Percentiles rank a stretch among this genome's conserved stretches.
Evolutionary conservation across 2,888 invertebrate species (phyloP).

Genomic region (Plutella xylostella): DNA sequence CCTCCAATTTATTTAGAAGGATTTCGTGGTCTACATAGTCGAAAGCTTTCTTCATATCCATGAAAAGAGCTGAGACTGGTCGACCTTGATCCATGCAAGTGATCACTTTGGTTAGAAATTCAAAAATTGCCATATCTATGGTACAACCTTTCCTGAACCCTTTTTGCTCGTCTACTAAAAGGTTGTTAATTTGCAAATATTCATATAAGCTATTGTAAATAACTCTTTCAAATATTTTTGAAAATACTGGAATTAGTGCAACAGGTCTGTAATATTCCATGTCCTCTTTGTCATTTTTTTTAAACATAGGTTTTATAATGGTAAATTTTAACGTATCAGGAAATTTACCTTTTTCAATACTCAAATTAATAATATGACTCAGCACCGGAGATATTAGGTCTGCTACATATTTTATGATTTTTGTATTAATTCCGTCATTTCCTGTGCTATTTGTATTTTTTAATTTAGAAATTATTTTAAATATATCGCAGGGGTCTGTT

Average conservation of each 20-base stretch:
- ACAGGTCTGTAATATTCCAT: no score
- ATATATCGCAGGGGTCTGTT: not conserved
- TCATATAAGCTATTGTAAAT: not conserved
- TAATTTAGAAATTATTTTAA: not conserved
- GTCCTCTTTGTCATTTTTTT: not conserved
- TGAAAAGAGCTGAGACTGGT: no score
- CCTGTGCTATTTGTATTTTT: not conserved
- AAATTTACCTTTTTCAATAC: not conserved
- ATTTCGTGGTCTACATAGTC: no score
- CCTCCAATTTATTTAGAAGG: no score
- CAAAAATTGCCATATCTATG: no score
- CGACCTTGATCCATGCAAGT: no score
- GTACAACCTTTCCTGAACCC: not conserved
- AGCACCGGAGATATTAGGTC: no score
- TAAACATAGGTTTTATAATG: not conserved
- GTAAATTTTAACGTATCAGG: not conserved
- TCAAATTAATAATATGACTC: not conserved
- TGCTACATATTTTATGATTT: conserved; percentile 10
- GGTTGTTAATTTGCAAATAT: not conserved
- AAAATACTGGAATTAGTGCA: no score
- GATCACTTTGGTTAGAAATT: no score
- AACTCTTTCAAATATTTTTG: no score
- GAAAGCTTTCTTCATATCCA: no score
- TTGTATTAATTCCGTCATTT: conserved; percentile 1
- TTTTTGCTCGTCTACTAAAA: not conserved